Evolutionary conservation across 1,140 invertebrate species (phyloP), one percentile per base, ranked within the genome.

Genomic region (Psilanteris sp.): DNA sequence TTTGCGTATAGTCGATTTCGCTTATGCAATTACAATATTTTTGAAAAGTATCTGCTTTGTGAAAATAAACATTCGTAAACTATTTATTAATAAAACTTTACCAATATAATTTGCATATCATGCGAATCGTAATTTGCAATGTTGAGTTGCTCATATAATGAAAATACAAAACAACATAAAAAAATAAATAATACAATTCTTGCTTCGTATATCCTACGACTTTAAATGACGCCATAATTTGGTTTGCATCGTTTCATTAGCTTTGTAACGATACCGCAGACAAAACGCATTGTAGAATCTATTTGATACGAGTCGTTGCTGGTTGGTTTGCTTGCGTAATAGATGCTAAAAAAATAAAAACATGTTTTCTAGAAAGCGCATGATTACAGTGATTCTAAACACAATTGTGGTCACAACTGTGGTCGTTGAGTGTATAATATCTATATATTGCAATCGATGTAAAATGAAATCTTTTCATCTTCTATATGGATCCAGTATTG

Each of bases 231-330:
- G 52, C 31, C 44, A 43, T 73, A 66, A 74, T 66, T 52, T 14
- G n/a, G 48, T 74, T 74, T 66, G 61, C 44, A 54, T 74, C 71
- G 48, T 74, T 74, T 74, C 54, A 67, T 74, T 67, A 67, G 54
- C 61, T 66, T 61, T 44, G 61, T 61, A 74, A 74, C 37, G 52
- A 54, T 61, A 67, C 44, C 54, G 31, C 61, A 24, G 29, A 61
- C 52, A 67, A 67, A 74, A 66, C 27, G 41, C 46, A 67, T 74
- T 54, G 71, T 61, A 61, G 29, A 61, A 61, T 67, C 52, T 46
- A 66, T 44, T 59, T 52, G 32, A 59, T 66, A 59, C 48, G 26
- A 48, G 32, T 57, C 26, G 14, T 36, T 41, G 57, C 68, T 46
- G 29, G 57, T 57, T 46, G 29, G 59, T 57, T 66, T 29, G 52